phyloP scores from a whole-genome alignment of 2,888 invertebrate species.

The Leucophenga maculata region DNA sequence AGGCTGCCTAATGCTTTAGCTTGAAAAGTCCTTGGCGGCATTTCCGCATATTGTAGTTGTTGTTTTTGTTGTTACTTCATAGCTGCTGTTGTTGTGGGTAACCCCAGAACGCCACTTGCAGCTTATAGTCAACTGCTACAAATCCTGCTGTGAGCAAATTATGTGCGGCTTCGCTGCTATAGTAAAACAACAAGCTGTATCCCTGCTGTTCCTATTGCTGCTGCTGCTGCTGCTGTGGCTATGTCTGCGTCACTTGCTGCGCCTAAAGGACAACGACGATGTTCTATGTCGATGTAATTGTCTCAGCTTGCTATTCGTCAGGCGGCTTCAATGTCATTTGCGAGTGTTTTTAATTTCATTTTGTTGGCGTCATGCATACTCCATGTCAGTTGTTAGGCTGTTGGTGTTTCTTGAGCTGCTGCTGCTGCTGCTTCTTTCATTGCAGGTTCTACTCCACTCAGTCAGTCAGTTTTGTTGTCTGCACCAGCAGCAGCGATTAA shows the following conservation, averaged over 20 bases:
- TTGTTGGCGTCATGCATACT: conserved; percentile 3
- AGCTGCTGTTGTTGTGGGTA: neutral
- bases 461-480: too few species aligned
- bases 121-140: neutral
- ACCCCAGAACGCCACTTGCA: neutral
- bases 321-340: conserved; percentile 16
- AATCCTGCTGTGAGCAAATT: conserved; percentile 23
- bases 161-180: conserved; percentile 20
- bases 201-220: neutral
- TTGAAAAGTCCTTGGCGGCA: conserved; percentile 10
- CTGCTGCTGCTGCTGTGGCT: neutral
- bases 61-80: neutral
- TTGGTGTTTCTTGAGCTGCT: too few species aligned
- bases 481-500: conserved; percentile 22
- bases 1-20: neutral
- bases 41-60: neutral
- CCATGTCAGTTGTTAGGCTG: too few species aligned
- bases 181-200: conserved; percentile 8
- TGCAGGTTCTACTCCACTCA: neutral
- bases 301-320: conserved; percentile 2
- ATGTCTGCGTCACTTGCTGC: neutral
- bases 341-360: conserved; percentile 24
- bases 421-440: neutral
- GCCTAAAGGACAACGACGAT: conserved; percentile 10
- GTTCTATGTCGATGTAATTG: too few species aligned